Evolutionary conservation across 2,113 vertebrate species (phyloP).

Genomic region (Scomber japonicus): DNA sequence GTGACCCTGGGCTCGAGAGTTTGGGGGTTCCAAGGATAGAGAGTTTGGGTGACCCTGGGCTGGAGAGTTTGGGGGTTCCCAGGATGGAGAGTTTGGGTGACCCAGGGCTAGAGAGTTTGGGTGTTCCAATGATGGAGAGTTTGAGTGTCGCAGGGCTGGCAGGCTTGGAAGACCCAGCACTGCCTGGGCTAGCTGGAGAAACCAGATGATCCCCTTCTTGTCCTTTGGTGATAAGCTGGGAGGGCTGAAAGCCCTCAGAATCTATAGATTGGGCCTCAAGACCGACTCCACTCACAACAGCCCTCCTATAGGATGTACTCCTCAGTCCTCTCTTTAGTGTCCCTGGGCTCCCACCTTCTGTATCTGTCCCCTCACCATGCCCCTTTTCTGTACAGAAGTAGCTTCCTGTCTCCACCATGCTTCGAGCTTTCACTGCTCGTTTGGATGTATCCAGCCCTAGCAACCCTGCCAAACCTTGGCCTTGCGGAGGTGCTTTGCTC

Average conservation of each 20-base stretch:
- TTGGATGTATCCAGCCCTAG: constrained; percentile 81
- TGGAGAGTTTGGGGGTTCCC: constrained; percentile 29
- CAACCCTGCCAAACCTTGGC: constrained; percentile 57
- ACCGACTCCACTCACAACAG: constrained; percentile 92
- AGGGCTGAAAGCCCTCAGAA: constrained; percentile 85
- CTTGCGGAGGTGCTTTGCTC: constrained; percentile 67
- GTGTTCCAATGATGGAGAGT: constrained; percentile 28
- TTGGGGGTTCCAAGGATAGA: background rate
- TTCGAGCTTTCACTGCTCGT: constrained; percentile 85
- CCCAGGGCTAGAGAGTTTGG: constrained; percentile 75
- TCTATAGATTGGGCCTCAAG: constrained; percentile 74
- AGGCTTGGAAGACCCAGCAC: constrained; percentile 29
- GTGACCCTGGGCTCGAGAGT: constrained; percentile 20
- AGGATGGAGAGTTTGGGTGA: constrained; percentile 32
- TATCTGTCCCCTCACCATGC: constrained; percentile 74
- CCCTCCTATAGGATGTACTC: constrained; percentile 95
- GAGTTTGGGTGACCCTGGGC: constrained; percentile 71
- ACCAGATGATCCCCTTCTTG: constrained; percentile 84
- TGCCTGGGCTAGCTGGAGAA: constrained; percentile 25
- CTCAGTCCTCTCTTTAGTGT: constrained; percentile 88
- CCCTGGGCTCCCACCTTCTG: constrained; percentile 84
- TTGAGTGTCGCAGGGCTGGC: constrained; percentile 41
- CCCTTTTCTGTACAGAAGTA: constrained; percentile 73
- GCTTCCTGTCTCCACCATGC: constrained; percentile 89
- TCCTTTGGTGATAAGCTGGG: constrained; percentile 84